Evolutionary conservation across 2,888 invertebrate genomes (phyloP), one percentile per base, ranked within the genome.

Genomic region (Laothoe populi): DNA sequence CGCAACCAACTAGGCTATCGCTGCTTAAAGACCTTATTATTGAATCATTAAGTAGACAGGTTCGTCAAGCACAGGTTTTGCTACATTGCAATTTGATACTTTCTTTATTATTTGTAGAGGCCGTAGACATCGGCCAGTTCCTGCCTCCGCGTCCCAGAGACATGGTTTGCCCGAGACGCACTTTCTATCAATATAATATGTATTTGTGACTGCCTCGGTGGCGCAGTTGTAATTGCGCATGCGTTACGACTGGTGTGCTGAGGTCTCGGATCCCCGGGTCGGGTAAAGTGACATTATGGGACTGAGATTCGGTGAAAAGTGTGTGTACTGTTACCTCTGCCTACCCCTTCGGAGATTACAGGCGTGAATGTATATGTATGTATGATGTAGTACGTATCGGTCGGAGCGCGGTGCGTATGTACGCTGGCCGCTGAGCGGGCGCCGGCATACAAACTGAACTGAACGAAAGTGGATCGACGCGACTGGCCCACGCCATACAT

Each of bases 131-230:
- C 60, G 62, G 66, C 40, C 16, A 26, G 62, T 70, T 73, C 69
- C 70, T 70, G 64, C 64, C 64, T 64, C 57, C 57, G 63, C 58
- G 46, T 68, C 65, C 58, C 65, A 69, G 68, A 63, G 63, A 63
- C 64, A 64, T 69, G 64, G 66, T 66, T 69, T 61, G 71, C 74
- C 74, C 81, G 81, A 79, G 77, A 53, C 42, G 59, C 81, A 82
- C 85, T 88, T 88, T 89, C 88, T 88, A 86, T 83, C 79, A 83
- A 82, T 84, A 83, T 81, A n/a, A n/a, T n/a, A n/a, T n/a, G n/a
- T n/a, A 78, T 81, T 77, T 72, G 81, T 81, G 81, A 82, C 79
- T n/a, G n/a, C n/a, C n/a, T n/a, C n/a, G n/a, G n/a, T n/a, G n/a
- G n/a, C n/a, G n/a, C n/a, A n/a, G n/a, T n/a, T n/a, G n/a, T n/a